Evolutionary conservation across 2,797 vertebrate genomes (phyloP), one percentile per base, ranked within the genome.

Genomic region (Argya squamiceps): DNA sequence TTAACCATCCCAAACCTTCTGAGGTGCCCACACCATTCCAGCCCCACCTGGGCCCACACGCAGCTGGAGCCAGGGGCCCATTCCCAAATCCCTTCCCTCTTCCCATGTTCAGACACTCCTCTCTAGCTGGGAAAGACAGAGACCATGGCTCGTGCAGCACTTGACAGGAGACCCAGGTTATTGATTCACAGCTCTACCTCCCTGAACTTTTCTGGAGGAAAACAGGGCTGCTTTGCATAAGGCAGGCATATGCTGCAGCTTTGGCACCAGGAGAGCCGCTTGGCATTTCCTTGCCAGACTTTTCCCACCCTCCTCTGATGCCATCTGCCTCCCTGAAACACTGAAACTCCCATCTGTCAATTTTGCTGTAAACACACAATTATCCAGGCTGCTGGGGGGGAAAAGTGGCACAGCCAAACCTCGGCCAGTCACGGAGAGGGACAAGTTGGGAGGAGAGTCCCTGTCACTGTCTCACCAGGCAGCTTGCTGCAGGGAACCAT

Each of bases 271-370:
- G 37, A 82, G 87, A 97, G 92, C 43, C 1, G 50, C 74, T 96
- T 82, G 82, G 58, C 52, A 43, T 93, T 82, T 84, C 83, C 62
- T 77, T 95, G 88, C 85, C 79, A 89, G 95, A 89, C 77, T 93
- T 79, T 89, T 96, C 79, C 91, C 95, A 96, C 93, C 93, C 95
- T 97, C 94, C 95, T 96, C 96, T 96, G 94, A 89, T 92, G 75
- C 96, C 96, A 96, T 97, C 96, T 97, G 96, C 93, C 95, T 96
- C 88, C 4, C 3, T 22, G 90, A 93, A 95, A 93, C 37, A 58
- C 90, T 95, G 93, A 83, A 95, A 96, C 50, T 94, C 96, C 96
- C 95, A 97, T 97, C 96, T 97, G 97, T 96, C 96, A 96, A 96
- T 96, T 96, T 94, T 81, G 78, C 87, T 95, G 91, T 96, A 96